A percentile compares a stretch with the other conserved stretches of the same genome.
These are phyloP conservation scores for Pinctada fucata DNA, from an alignment of 2,888 invertebrate genomes.

Conservation along the genomic window DNA sequence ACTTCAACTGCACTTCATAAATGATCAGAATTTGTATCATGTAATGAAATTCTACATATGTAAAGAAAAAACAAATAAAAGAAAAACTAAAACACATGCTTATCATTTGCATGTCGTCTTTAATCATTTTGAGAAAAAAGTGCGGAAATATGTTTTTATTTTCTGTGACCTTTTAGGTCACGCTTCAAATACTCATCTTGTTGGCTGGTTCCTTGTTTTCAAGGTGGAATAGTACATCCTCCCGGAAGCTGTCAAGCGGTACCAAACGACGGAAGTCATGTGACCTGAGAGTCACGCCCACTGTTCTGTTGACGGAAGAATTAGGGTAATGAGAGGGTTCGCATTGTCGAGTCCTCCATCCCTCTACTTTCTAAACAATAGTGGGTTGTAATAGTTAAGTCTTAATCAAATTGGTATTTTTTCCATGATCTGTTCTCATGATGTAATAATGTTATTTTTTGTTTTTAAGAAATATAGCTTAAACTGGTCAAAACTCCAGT, in stretches of 20 bases:
- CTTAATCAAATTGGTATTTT: not conserved
- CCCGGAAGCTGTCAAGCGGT: not conserved
- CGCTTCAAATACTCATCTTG: conserved; percentile 33
- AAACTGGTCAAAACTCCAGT: no score
- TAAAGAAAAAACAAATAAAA: no score
- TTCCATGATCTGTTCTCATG: no score
- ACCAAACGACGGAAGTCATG: conserved; percentile 4
- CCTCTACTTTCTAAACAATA: conserved; percentile 30
- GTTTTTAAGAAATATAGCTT: no score
- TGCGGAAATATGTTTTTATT: not conserved
- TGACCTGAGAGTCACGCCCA: conserved; percentile 20
- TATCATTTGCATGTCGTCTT: not conserved
- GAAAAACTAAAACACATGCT: not conserved
- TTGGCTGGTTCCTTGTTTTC: conserved; percentile 50
- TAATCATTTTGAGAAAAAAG: no score
- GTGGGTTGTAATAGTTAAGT: conserved; percentile 29
- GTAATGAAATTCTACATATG: no score
- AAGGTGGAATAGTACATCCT: conserved; percentile 34
- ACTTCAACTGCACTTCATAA: no score
- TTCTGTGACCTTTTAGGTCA: conserved; percentile 10
- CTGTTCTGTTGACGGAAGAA: conserved; percentile 24
- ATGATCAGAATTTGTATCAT: no score
- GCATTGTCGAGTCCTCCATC: conserved; percentile 24
- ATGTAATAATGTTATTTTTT: no score
- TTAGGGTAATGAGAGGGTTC: conserved; percentile 28